Evolutionary conservation across 2,113 vertebrate species (phyloP), one percentile per base, ranked within the genome.

Genomic region (Lycocorax pyrrhopterus): DNA sequence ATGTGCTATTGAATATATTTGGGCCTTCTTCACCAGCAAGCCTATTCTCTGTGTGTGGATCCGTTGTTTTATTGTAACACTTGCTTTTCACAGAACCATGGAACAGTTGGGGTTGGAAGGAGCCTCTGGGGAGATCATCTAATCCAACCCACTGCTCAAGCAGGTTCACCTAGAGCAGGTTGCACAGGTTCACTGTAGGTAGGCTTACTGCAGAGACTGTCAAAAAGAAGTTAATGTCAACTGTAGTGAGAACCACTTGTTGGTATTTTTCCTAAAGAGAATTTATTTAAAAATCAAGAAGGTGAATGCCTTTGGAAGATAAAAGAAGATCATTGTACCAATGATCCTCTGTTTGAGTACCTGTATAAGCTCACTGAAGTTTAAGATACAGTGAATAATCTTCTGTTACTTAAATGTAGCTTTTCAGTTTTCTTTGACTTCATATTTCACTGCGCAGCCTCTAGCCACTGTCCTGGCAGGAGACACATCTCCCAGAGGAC

Each of bases 1-100:
- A n/a, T 60, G 63, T 91, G 59, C 80, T 49, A 49, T 75, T 93
- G 74, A 84, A 64, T 87, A 27, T 46, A 29, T 84, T 94, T 93
- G 74, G n/a, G 9, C 55, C 58, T 56, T 56, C 93, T 95, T 95
- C 62, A 53, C 56, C 76, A 58, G 69, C 39, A 82, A 58, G 32
- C 52, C 53, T 90, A 5, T 60, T 91, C 26, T 51, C 1, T 56
- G 18, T 32, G 21, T 32, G 3, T 78, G 43, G 6, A 53, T 72
- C 0, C 0, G 7, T 80, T 15, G 13, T 47, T 79, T 58, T 74
- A 25, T 71, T 83, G 46, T 64, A 94, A n/a, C 7, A 15, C 14
- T 83, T 1, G 2, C 3, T 72, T 94, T 87, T 77, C 26, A 37
- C 49, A 84, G 63, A 84, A 33, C 30, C 43, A 16, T 16, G 17